phyloP scores from a whole-genome alignment of 1,140 invertebrate species.

The Apis cerana region DNA sequence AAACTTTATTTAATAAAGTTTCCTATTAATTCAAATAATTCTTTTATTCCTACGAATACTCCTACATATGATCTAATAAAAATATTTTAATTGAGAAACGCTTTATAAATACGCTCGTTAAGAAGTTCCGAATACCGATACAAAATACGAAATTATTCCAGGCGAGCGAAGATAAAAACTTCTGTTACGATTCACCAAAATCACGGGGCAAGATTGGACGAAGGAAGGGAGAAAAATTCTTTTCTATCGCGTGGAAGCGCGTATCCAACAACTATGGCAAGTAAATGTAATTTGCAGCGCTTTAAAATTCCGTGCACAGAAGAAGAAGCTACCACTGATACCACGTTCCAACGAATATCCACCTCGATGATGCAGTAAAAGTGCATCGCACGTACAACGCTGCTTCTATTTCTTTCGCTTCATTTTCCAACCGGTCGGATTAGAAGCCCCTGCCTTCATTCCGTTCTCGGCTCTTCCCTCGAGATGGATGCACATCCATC shows the following conservation, averaged over 20 bases:
- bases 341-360: constrained; percentile 50
- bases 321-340: constrained; percentile 52
- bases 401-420: constrained; percentile 60
- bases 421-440: constrained; percentile 56
- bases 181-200: neutral
- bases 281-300: constrained; percentile 55
- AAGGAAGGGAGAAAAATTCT: neutral
- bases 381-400: constrained; percentile 62
- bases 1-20: too few relatives aligned
- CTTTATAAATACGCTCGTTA: neutral
- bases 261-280: constrained; percentile 25
- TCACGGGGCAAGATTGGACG: neutral
- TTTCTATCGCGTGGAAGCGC: neutral
- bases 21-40: too few relatives aligned
- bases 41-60: too few relatives aligned
- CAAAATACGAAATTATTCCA: neutral
- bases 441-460: constrained; percentile 31
- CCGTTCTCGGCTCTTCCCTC: constrained; percentile 7
- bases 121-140: neutral
- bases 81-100: too few relatives aligned
- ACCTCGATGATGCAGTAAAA: constrained; percentile 61
- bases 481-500: constrained; percentile 3
- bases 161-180: neutral
- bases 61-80: too few relatives aligned
- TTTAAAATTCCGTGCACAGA: constrained; percentile 62